These are phyloP conservation scores for Camptogramma bilineatum DNA, from an alignment of 2,888 invertebrate species.

Conservation along the genomic window DNA sequence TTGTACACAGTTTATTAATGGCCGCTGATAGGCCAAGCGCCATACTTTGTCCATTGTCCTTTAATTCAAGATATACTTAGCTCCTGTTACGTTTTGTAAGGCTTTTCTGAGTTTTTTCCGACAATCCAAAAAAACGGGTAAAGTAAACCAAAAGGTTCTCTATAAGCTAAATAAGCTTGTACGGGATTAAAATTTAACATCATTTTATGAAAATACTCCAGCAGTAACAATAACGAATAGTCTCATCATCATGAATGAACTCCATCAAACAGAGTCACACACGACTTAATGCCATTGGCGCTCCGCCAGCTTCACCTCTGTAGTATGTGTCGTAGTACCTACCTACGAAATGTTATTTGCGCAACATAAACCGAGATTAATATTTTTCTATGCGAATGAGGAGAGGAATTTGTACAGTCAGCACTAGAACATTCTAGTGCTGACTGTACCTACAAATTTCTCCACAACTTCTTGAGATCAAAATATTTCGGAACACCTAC, in stretches of 20 bases:
- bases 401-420: slow-evolving; percentile 19
- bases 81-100: too few relatives aligned
- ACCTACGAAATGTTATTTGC: slow-evolving; percentile 43
- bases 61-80: too few relatives aligned
- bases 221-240: slow-evolving; percentile 21
- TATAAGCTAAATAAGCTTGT: background rate
- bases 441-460: too few relatives aligned
- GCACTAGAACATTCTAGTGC: background rate
- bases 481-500: too few relatives aligned
- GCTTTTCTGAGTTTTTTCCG: too few relatives aligned
- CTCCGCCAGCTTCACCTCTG: slow-evolving; percentile 41
- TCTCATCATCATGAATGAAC: slow-evolving; percentile 48
- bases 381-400: slow-evolving; percentile 37
- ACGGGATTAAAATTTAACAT: background rate
- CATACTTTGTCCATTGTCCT: too few relatives aligned
- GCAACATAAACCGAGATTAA: slow-evolving; percentile 44
- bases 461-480: too few relatives aligned
- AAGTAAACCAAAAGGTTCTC: too few relatives aligned
- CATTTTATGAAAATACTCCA: background rate
- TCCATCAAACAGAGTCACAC: slow-evolving; percentile 46
- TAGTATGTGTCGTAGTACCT: slow-evolving; percentile 33
- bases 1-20: too few relatives aligned
- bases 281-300: slow-evolving; percentile 44
- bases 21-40: too few relatives aligned
- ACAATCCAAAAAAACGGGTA: too few relatives aligned